A percentile compares a stretch with the other conserved stretches of the same genome.
These are phyloP conservation scores for Theodoxus fluviatilis DNA, from an alignment of 2,888 invertebrate species.

Conservation along the genomic window DNA sequence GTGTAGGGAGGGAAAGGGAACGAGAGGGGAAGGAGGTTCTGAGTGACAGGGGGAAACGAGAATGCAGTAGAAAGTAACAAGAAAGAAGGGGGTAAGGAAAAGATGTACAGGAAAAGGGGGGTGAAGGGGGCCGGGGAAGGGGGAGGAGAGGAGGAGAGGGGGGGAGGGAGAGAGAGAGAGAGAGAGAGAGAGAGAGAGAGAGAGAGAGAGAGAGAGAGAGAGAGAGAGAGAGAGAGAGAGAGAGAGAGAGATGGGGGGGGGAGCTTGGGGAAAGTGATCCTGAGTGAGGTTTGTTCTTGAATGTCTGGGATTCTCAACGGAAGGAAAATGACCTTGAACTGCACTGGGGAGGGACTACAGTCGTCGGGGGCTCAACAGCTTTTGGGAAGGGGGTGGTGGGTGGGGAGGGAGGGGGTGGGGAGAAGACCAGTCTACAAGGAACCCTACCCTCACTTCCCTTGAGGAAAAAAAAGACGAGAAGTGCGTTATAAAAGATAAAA, in stretches of 20 bases:
- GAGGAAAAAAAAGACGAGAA: no score
- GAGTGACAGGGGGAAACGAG: neutral
- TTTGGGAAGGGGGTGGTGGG: no score
- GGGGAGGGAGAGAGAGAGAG: neutral
- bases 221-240: neutral
- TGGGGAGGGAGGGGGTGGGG: no score
- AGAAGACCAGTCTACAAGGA: no score
- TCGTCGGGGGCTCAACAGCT: no score
- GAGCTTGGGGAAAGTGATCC: no score
- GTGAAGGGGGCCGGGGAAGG: neutral
- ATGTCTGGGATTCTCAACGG: no score
- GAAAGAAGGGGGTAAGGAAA: neutral
- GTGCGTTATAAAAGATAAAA: no score
- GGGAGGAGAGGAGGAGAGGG: neutral
- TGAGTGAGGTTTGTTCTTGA: no score
- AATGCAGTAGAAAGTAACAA: neutral
- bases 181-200: neutral
- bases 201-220: neutral
- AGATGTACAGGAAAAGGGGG: neutral
- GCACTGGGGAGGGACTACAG: no score
- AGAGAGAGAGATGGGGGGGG: slow-evolving; percentile 8
- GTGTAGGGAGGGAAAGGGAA: neutral
- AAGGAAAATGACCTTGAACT: no score
- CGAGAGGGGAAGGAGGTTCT: neutral
- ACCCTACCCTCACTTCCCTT: no score